These are phyloP conservation scores for Propithecus deckenii DNA, from an alignment of 2,797 vertebrate species.

Conservation along the genomic window DNA sequence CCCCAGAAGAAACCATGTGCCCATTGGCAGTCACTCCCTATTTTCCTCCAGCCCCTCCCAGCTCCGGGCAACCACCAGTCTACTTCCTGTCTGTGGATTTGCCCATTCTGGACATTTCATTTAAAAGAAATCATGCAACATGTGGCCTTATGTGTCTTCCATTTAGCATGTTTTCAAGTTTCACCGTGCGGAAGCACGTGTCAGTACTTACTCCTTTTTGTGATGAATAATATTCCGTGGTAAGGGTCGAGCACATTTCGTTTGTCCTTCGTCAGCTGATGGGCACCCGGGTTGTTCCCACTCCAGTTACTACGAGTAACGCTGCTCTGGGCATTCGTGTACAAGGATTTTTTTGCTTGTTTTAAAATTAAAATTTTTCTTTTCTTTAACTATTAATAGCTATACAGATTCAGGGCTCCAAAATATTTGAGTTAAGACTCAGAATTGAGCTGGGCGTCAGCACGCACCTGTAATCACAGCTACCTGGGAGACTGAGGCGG, in stretches of 20 bases:
- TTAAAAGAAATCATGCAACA: not conserved
- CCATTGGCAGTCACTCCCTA: not conserved
- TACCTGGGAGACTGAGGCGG: not conserved
- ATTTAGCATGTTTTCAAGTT: not conserved
- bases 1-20: no score
- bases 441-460: no score
- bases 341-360: no score
- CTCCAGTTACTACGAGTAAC: no score
- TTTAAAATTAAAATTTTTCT: no score
- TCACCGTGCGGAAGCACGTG: rapidly evolving
- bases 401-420: no score
- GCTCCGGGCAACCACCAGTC: not conserved
- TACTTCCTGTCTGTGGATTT: not conserved
- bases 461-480: not conserved
- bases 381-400: no score
- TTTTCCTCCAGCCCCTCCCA: not conserved
- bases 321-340: not conserved
- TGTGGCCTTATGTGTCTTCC: not conserved
- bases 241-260: rapidly evolving
- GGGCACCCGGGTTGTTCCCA: not conserved
- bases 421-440: no score
- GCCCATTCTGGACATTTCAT: not conserved
- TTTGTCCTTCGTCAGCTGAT: no score
- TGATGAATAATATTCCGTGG: not conserved
- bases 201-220: not conserved